Percentiles rank a stretch among this genome's conserved stretches.
Conservation (phyloP, 2,113 vertebrate genomes). For the Nansenia antarctica region DNA sequence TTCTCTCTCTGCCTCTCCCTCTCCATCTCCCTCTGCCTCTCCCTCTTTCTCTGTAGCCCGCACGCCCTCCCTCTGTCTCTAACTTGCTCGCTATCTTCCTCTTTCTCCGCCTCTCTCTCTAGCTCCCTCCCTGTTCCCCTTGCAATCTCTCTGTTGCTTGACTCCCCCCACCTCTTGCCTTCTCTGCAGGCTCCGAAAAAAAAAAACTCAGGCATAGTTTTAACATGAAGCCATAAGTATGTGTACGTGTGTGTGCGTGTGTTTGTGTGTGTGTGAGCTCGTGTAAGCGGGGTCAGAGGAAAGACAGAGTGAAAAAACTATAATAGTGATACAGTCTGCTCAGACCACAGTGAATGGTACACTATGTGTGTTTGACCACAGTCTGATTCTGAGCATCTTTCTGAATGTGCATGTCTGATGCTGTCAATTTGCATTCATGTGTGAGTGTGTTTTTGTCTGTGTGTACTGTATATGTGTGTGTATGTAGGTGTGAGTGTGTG, state of each 20-base stretch:
- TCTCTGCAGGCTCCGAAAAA: conserved; percentile 42
- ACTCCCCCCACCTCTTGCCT: conserved; percentile 20
- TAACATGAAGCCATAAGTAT: conserved; percentile 66
- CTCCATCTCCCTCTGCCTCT: conserved; percentile 27
- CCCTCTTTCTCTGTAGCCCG: background rate
- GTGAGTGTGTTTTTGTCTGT: background rate
- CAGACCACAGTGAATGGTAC: conserved; percentile 48
- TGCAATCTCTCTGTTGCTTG: conserved; percentile 8
- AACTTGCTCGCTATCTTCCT: conserved; percentile 17
- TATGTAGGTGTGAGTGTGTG: background rate
- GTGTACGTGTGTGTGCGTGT: conserved; percentile 31
- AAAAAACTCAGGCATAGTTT: conserved; percentile 67
- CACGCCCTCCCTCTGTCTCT: conserved; percentile 26
- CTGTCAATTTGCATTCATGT: conserved; percentile 25
- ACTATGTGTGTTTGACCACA: conserved; percentile 3
- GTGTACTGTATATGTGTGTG: background rate
- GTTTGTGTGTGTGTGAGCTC: conserved; percentile 27
- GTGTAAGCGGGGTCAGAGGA: conserved; percentile 56
- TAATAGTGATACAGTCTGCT: conserved; percentile 43
- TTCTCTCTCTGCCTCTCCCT: conserved; percentile 55
- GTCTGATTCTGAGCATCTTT: conserved; percentile 20
- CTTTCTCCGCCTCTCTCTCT: conserved; percentile 47
- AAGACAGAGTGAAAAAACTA: conserved; percentile 68
- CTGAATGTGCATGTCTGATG: conserved; percentile 34
- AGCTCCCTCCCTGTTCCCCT: conserved; percentile 26